phyloP scores from a whole-genome alignment of 2,797 vertebrate genomes.

The Eidolon dupreanum region DNA sequence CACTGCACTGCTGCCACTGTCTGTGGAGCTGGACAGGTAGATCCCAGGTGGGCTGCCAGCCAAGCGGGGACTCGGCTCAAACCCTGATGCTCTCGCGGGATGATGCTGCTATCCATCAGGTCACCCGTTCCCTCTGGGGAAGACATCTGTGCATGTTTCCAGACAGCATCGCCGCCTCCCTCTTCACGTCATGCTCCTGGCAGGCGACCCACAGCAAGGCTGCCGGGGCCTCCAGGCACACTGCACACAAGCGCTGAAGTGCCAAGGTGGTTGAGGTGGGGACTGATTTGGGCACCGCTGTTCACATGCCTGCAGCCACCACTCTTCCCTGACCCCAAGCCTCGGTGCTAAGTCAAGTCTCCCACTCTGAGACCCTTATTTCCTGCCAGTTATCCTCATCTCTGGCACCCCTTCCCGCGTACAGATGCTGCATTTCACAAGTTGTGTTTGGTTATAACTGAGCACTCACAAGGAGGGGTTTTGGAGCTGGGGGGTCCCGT shows the following conservation, averaged over 20 bases:
- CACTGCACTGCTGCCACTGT: not conserved
- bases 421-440: not conserved
- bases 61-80: not conserved
- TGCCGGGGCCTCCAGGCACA: too few species aligned
- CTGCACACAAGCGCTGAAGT: not conserved
- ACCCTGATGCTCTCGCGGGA: not conserved
- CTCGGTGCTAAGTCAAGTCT: not conserved
- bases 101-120: not conserved
- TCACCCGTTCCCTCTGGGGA: not conserved
- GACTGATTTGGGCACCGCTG: rapidly evolving
- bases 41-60: too few species aligned
- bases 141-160: not conserved
- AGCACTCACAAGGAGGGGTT: not conserved
- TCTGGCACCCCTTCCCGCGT: not conserved
- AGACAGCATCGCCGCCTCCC: too few species aligned
- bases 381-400: not conserved
- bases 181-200: rapidly evolving
- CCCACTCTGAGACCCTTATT: not conserved
- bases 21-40: not conserved
- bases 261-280: not conserved
- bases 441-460: not conserved
- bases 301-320: rapidly evolving
- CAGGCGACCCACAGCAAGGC: not conserved
- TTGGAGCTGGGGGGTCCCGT: not conserved
- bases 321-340: not conserved